These are phyloP conservation scores for Heteractis magnifica DNA, from an alignment of 92 coral and sea anemone genomes.

Conservation along the genomic window DNA sequence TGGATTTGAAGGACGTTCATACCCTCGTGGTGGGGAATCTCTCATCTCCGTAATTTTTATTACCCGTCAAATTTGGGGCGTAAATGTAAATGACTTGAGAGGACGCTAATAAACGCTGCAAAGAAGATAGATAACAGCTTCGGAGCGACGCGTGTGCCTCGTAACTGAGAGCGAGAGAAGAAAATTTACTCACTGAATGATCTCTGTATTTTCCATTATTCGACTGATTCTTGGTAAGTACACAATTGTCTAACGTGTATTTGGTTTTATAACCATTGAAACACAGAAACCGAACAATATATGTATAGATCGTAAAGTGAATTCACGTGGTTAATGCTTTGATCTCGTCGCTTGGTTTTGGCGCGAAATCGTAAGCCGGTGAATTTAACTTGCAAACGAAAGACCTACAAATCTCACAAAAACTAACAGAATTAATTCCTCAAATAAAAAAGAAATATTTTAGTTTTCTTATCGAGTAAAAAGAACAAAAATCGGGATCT, in stretches of 20 bases:
- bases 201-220: neutral
- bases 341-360: neutral
- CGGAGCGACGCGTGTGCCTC: neutral
- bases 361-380: neutral
- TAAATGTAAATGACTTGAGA: slow-evolving; percentile 1
- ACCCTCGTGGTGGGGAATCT: neutral
- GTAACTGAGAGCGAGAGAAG: neutral
- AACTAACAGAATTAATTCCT: neutral
- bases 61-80: neutral
- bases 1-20: neutral
- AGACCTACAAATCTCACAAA: neutral
- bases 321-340: neutral
- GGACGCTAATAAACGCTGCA: slow-evolving; percentile 1
- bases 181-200: neutral
- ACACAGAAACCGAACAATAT: neutral
- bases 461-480: neutral
- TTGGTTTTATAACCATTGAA: neutral
- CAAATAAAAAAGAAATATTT: neutral
- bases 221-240: neutral
- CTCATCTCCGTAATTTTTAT: neutral
- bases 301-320: neutral
- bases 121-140: neutral
- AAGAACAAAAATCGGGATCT: neutral
- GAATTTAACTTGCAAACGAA: neutral
- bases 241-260: neutral